Base-by-base conservation (phyloP, 2,113 vertebrate species). In the Megalops atlanticus region DNA sequence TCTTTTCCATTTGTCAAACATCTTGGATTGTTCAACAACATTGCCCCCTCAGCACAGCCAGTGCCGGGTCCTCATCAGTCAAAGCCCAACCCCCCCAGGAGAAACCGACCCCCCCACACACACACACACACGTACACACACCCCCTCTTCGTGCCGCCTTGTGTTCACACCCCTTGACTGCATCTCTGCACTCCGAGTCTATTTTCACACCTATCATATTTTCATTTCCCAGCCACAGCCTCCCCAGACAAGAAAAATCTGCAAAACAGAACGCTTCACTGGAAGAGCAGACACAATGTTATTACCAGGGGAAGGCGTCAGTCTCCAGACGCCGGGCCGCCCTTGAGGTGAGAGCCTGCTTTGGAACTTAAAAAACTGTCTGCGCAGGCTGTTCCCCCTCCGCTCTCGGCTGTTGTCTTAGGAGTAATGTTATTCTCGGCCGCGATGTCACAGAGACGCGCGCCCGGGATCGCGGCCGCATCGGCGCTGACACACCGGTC, bases 21-120 rank as follows among this genome's bases (percentile, higher is more conserved):
- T 52, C 77, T 49, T 38, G 0, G 68, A 43, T 8, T 54, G 54
- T 79, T 54, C 70, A 81, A 36, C 45, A 39, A 21, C 74, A 74
- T 39, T 72, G 79, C 78, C 45, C 70, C 70, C 76, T 52, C 80
- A 69, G 83, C 47, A 72, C 73, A 58, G 78, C 68, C 74, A n/a
- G 12, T 16, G 36, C 74, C 39, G 31, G 38, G 35, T 7, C 35
- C 68, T 81, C 83, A 75, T 79, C 72, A 45, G 16, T 76, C 72
- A 72, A 41, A n/a, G 5, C 64, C 33, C 36, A 35, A 4, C 38
- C 43, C 24, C 38, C 36, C 38, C 8, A 24, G 4, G n/a, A 4
- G 24, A 45, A 6, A 6, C 14, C 6, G 14, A 45, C 43, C 43
- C 43, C 43, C 43, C 43, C 43, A 45, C 43, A 4, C 14, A 12